These are phyloP conservation scores for Oreochromis grahami DNA, from an alignment of 2,797 vertebrate species.

Conservation along the genomic window DNA sequence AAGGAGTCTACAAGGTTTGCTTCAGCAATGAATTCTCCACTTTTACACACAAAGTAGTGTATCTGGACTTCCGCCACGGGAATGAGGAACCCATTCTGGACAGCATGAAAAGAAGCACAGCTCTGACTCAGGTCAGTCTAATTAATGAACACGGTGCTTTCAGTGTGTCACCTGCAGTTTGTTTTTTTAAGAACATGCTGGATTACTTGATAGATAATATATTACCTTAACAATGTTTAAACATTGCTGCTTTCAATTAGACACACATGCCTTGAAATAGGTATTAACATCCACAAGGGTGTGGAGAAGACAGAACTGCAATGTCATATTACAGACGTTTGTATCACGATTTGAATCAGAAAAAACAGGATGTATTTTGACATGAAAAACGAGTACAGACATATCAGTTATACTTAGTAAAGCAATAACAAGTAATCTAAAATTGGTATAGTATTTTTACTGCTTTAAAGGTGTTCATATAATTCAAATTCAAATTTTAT, in stretches of 20 bases:
- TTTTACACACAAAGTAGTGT: constrained; percentile 86
- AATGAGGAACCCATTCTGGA: constrained; percentile 79
- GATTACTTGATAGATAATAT: neutral
- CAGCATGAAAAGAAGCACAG: constrained; percentile 70
- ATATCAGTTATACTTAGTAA: neutral
- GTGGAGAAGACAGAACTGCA: neutral
- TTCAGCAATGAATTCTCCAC: constrained; percentile 94
- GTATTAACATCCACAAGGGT: neutral
- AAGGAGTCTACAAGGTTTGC: constrained; percentile 85
- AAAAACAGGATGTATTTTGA: neutral
- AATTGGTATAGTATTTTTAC: neutral
- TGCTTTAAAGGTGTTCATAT: neutral
- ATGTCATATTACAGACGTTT: neutral
- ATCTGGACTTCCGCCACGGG: constrained; percentile 85
- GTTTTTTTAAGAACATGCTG: neutral
- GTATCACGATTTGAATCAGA: neutral
- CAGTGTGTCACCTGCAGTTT: neutral
- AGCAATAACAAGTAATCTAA: neutral
- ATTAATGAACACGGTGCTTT: neutral
- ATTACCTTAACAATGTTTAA: neutral
- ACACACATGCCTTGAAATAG: neutral
- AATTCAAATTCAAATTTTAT: no score
- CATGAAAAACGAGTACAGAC: neutral
- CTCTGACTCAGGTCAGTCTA: constrained; percentile 84
- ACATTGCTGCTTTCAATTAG: neutral